These are phyloP conservation scores for Oreamnos americanus DNA, from an alignment of 2,113 vertebrate species.

Conservation along the genomic window DNA sequence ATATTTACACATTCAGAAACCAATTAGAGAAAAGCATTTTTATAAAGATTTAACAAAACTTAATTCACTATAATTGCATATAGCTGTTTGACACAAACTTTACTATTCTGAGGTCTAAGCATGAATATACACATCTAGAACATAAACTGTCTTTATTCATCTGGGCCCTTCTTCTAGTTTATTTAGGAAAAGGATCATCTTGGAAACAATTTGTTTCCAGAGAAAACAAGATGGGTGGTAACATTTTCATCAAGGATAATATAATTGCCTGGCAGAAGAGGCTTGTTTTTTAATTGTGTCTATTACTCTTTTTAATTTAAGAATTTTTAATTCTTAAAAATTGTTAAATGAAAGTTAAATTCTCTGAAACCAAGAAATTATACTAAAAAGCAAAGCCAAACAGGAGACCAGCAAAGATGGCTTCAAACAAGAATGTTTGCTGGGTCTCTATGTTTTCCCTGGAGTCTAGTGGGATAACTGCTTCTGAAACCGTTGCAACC, in stretches of 20 bases:
- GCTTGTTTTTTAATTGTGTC: neutral
- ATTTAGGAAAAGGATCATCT: neutral
- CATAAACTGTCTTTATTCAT: neutral
- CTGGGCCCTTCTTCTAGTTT: neutral
- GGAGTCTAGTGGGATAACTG: fast-evolving
- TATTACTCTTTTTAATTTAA: too few species aligned
- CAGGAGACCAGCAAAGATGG: fast-evolving
- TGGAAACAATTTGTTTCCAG: neutral
- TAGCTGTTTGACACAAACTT: neutral
- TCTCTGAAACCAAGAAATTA: neutral
- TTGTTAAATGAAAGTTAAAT: neutral
- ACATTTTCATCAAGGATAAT: neutral
- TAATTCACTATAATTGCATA: neutral
- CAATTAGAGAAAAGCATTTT: neutral
- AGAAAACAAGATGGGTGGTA: neutral
- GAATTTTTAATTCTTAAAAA: neutral
- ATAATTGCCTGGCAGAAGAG: neutral
- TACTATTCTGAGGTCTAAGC: neutral
- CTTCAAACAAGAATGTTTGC: neutral
- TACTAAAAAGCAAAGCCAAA: neutral
- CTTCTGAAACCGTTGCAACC: neutral
- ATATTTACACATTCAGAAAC: neutral
- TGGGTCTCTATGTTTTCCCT: neutral
- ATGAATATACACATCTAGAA: neutral
- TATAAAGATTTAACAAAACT: neutral